phyloP scores from a whole-genome alignment of 2,888 invertebrate genomes.

The Ctena decussata region DNA sequence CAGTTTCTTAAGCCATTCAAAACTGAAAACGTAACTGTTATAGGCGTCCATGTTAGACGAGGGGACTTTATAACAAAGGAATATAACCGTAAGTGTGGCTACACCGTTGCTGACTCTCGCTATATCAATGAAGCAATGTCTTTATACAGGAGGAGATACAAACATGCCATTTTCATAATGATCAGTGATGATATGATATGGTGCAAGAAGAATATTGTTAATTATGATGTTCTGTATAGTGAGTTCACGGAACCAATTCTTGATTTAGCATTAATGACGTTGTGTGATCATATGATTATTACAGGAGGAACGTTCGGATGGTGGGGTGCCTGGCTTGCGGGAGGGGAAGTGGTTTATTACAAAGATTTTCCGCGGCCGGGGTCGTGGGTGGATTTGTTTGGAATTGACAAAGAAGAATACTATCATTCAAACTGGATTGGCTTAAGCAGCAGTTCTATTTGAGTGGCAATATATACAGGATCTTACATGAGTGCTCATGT shows the following conservation, averaged over 20 bases:
- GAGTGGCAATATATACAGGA: too few relatives aligned
- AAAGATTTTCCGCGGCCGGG: background rate
- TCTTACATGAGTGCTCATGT: too few relatives aligned
- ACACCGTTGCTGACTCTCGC: background rate
- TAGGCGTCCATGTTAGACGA: background rate
- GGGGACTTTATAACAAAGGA: background rate
- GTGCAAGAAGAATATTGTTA: background rate
- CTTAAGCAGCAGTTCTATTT: too few relatives aligned
- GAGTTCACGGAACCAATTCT: background rate
- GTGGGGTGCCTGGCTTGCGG: background rate
- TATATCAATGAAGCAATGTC: background rate
- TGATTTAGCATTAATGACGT: background rate
- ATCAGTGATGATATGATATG: background rate
- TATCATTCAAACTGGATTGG: too few relatives aligned
- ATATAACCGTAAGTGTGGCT: background rate
- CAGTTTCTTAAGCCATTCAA: background rate
- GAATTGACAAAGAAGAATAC: too few relatives aligned
- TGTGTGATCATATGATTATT: background rate
- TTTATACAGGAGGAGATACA: background rate
- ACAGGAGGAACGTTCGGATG: background rate
- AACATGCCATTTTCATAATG: background rate
- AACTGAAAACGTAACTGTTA: background rate
- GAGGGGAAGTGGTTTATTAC: background rate
- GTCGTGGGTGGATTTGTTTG: too few relatives aligned
- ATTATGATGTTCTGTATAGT: background rate